Evolutionary conservation across 2,113 vertebrate species (phyloP).

Genomic region (Strix uralensis): DNA sequence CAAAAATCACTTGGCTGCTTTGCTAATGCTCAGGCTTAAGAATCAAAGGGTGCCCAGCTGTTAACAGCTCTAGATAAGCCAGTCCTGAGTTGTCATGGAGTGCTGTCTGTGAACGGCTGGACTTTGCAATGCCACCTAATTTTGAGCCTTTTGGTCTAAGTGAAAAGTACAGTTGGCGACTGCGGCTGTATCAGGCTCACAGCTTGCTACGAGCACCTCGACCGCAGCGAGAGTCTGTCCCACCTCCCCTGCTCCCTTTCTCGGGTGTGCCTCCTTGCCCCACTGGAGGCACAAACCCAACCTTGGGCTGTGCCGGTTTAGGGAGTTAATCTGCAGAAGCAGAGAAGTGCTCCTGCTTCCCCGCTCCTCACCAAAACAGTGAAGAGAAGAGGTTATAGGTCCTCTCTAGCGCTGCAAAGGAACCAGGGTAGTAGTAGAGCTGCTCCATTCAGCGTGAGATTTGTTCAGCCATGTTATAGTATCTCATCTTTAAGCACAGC

Average conservation of each 20-base stretch:
- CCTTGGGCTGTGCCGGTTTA: background rate
- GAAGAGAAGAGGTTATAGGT: background rate
- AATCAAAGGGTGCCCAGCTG: background rate
- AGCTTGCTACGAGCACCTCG: background rate
- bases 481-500: background rate
- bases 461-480: background rate
- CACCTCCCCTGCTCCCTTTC: too few relatives aligned
- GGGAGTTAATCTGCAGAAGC: background rate
- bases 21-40: background rate
- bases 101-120: background rate
- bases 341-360: background rate
- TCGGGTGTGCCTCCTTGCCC: accelerated
- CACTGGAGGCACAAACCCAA: background rate
- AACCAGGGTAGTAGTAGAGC: background rate
- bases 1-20: background rate
- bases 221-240: accelerated
- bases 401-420: background rate
- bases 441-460: background rate
- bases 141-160: background rate
- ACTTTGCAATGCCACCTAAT: background rate
- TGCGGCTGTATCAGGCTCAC: background rate
- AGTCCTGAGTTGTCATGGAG: background rate
- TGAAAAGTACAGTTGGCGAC: background rate
- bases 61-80: background rate
- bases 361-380: background rate